A percentile compares a stretch with the other conserved stretches of the same genome.
Conservation (phyloP, 2,797 vertebrate species). For the Phalanger gymnotis region DNA sequence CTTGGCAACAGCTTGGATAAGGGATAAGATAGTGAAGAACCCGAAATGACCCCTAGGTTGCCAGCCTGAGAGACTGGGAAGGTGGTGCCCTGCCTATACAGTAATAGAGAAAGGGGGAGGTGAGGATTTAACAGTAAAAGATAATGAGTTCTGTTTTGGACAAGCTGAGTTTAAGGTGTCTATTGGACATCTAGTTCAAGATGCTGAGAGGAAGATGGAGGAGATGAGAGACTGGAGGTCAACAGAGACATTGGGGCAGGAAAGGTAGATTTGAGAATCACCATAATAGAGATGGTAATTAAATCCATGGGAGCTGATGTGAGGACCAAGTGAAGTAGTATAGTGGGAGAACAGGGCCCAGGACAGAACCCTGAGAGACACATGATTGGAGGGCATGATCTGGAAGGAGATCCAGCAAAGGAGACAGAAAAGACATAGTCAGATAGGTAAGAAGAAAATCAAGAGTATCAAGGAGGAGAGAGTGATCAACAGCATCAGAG, state of each 20-base stretch:
- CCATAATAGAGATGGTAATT: background rate
- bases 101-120: slow-evolving; percentile 7
- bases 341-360: background rate
- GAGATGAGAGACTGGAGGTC: slow-evolving; percentile 1
- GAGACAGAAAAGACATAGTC: background rate
- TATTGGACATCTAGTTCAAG: background rate
- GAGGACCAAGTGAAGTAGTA: background rate
- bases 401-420: background rate
- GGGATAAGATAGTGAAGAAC: background rate
- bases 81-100: background rate
- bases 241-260: background rate
- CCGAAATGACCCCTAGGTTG: slow-evolving; percentile 1
- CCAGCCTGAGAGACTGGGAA: background rate
- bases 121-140: background rate
- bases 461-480: background rate
- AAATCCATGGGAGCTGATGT: background rate
- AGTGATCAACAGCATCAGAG: background rate
- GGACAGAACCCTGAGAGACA: background rate
- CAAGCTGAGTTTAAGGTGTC: slow-evolving; percentile 14
- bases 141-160: background rate
- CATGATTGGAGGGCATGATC: background rate
- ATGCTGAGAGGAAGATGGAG: background rate
- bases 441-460: background rate
- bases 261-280: background rate
- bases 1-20: background rate